These are phyloP conservation scores for Phasianus colchicus DNA, from an alignment of 2,113 vertebrate genomes.

Conservation along the genomic window DNA sequence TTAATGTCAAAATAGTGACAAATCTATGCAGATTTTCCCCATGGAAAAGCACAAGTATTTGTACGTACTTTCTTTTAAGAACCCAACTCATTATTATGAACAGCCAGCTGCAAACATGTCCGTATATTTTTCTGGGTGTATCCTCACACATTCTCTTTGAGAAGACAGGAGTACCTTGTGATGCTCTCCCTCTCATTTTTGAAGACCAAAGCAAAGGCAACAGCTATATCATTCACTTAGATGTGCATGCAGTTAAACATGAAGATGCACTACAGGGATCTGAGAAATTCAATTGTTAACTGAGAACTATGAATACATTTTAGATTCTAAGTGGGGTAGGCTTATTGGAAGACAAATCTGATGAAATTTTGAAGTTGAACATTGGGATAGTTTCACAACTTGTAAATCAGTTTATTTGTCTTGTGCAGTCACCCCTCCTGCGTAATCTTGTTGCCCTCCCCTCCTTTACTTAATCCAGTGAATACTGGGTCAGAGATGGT, in stretches of 20 bases:
- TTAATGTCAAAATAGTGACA: constrained; percentile 60
- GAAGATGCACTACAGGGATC: background rate
- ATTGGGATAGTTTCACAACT: background rate
- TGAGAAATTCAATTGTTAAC: background rate
- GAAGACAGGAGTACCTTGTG: background rate
- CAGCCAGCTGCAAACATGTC: background rate
- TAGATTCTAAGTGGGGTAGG: background rate
- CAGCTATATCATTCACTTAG: background rate
- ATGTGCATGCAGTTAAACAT: background rate
- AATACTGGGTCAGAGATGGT: background rate
- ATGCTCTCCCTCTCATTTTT: background rate
- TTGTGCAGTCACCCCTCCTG: background rate
- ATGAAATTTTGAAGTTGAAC: background rate
- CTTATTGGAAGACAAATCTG: background rate
- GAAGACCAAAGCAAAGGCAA: background rate
- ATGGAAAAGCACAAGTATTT: constrained; percentile 16
- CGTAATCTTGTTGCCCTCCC: background rate
- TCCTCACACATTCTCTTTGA: background rate
- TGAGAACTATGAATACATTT: background rate
- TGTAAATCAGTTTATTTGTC: background rate
- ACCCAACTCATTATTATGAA: background rate
- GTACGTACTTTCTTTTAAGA: constrained; percentile 48
- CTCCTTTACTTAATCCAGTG: too few species aligned
- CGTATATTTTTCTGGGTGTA: background rate
- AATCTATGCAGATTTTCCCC: constrained; percentile 16